Base-by-base conservation (phyloP, 2,113 vertebrate species). In the Eidolon helvum region DNA sequence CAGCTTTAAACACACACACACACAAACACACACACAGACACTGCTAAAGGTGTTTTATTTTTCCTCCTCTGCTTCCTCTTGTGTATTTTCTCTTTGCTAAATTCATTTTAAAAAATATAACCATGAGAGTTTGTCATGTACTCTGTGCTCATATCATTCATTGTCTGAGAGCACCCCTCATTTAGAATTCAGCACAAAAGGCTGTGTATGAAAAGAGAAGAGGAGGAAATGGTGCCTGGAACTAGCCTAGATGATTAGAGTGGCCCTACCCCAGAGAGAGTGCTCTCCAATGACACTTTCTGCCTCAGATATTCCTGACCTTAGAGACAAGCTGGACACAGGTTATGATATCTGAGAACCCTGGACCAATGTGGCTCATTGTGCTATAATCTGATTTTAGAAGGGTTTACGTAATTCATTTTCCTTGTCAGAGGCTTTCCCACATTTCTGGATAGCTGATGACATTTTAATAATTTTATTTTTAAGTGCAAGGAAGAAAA, bases 391-490 rank as follows among this genome's bases (percentile, higher is more conserved):
- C 89, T 12, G 86, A 93, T 65, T 82, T 66, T 1, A 75, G 33
- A 50, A 77, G n/a, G 57, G 72, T 38, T 88, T 95, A 95, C 2
- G 10, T 80, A 91, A 55, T 68, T 94, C n/a, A 12, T 66, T 69
- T 78, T 97, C 91, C 89, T 94, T 30, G 19, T 93, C 68, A 15
- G 77, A 94, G 93, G 85, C 48, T 61, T 84, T 96, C 71, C 94
- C 79, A 69, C 88, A 77, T 93, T 95, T 33, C 90, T 87, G 78
- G 43, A 40, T 22, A 24, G 45, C 71, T 57, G 2, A 65, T 85
- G 65, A 61, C 45, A 93, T 91, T 97, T 85, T 71, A 89, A 86
- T 75, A 91, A 50, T 78, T 83, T 87, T 69, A 48, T 63, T 87
- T 93, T 90, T 80, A 66, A 96, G 66, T 84, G 22, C 48, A 93